Evolutionary conservation across 2,797 vertebrate genomes (phyloP).

Genomic region (Nasua narica): DNA sequence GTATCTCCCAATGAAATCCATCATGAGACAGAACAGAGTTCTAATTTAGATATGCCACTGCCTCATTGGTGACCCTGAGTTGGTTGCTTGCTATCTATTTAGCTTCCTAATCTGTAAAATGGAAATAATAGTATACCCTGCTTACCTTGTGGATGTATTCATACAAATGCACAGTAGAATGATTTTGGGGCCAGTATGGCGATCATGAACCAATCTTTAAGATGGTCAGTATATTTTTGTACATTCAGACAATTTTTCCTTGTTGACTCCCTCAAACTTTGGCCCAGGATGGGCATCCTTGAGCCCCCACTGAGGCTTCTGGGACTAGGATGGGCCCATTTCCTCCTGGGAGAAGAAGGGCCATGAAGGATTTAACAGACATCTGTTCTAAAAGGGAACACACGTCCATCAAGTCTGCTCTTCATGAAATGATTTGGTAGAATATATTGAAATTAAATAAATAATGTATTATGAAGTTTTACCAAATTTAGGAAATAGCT

Average conservation of each 20-base stretch:
- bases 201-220: not conserved
- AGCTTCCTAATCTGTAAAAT: not conserved
- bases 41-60: not conserved
- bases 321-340: not conserved
- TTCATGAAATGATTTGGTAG: not conserved
- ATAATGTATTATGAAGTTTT: not conserved
- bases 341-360: not conserved
- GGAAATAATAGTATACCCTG: not conserved
- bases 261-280: not conserved
- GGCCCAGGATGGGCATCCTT: not conserved
- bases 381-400: not conserved
- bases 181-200: not conserved
- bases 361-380: not conserved
- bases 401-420: not conserved
- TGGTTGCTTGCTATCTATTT: not conserved
- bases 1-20: not conserved
- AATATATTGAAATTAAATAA: not conserved
- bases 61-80: not conserved
- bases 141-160: not conserved
- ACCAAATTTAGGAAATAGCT: not conserved
- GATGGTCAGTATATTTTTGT: not conserved
- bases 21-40: not conserved
- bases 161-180: not conserved
- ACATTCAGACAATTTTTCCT: not conserved
- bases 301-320: not conserved